A percentile compares a stretch with the other conserved stretches of the same genome.
These are phyloP conservation scores for Heliocidaris erythrogramma DNA, from an alignment of 35 echinoderm and acorn worm genomes.

Conservation along the genomic window DNA sequence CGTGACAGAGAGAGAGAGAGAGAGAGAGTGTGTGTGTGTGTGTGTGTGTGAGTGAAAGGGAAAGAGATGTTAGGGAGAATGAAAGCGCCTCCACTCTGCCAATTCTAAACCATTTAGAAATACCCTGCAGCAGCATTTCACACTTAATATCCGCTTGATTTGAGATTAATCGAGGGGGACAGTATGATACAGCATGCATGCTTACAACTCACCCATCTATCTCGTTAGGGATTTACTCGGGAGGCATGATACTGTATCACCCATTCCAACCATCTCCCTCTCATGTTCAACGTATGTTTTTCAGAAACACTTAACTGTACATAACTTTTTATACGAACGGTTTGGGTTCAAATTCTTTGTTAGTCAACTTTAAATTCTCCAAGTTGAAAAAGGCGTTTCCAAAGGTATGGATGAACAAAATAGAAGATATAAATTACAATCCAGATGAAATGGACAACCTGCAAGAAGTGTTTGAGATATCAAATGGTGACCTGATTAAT, in stretches of 20 bases:
- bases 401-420: no score
- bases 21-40: neutral
- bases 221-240: neutral
- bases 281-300: no score
- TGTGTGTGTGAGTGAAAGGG: neutral
- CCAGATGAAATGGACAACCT: no score
- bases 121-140: constrained; percentile 27
- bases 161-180: constrained; percentile 22
- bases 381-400: no score
- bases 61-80: neutral
- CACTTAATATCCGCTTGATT: constrained; percentile 27
- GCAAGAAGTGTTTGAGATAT: no score
- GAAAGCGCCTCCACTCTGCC: neutral
- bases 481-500: no score
- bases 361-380: no score
- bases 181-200: neutral
- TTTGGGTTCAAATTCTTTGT: no score
- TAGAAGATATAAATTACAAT: no score
- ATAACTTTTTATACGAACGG: no score
- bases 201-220: neutral
- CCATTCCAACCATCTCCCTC: neutral
- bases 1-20: neutral
- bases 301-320: no score
- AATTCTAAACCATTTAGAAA: constrained; percentile 20
- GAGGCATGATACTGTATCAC: neutral